Base-by-base conservation (phyloP, 1,140 invertebrate genomes). In the Drosophila asahinai region DNA sequence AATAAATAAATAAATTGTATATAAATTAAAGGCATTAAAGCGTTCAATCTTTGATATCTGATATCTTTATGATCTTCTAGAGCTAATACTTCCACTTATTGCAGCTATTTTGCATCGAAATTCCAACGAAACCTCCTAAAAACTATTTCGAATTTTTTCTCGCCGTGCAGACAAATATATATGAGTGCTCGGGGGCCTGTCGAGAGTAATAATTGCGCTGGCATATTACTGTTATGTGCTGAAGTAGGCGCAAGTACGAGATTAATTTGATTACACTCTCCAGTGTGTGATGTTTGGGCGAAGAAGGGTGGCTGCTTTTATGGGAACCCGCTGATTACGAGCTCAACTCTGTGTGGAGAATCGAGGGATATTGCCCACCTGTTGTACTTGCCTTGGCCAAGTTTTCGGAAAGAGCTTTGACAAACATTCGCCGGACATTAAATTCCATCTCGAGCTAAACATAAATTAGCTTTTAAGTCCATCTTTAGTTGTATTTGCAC, bases 211-310 rank as follows among this genome's bases (percentile, higher is more conserved):
- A 86, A 84, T 86, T 86, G 70, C 63, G 30, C 42, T 33, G 60
- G 38, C 45, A 47, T 67, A 81, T 77, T 64, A 72, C 81, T 43
- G 49, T 66, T 81, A 86, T 82, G 64, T 67, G 59, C 65, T 49
- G 38, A 76, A 83, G 75, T 71, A 82, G 57, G 61, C 57, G 64
- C 49, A 45, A 76, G 73, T 60, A 72, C 79, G 63, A 67, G 77
- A 87, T 87, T 86, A 87, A 86, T 80, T 87, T 86, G 83, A 87
- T 87, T 86, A 82, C 71, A 79, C 75, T 72, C 33, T 14, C 49
- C 43, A 36, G 14, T 36, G 45, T 25, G 27, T 19, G 27, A 57
- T 27, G 33, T 11, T 36, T 11, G 2, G n/a, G 38, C 12, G 15
- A 33, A 22, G 38, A 14, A 17, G 38, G 42, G 17, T 33, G 80